These are phyloP conservation scores for Platerodrilus igneus DNA, from an alignment of 2,888 invertebrate genomes.

Conservation along the genomic window DNA sequence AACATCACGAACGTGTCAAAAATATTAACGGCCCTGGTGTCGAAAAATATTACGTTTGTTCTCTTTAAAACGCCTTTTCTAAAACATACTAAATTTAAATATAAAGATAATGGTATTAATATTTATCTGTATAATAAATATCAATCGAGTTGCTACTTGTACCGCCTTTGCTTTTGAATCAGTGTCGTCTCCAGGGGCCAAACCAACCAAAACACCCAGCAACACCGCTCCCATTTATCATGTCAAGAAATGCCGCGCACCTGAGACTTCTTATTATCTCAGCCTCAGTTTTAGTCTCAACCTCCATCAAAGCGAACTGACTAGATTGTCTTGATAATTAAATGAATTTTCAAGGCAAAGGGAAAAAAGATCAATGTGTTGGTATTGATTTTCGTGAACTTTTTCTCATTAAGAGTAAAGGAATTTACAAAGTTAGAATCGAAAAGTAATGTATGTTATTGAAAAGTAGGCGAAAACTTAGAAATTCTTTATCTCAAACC, in stretches of 20 bases:
- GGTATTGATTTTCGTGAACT: no score
- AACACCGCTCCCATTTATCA: slow-evolving; percentile 38
- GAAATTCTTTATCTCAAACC: no score
- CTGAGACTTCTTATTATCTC: slow-evolving; percentile 25
- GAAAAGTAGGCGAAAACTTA: no score
- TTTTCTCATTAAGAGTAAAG: no score
- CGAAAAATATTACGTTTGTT: no score
- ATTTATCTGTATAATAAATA: slow-evolving; percentile 47
- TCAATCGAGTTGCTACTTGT: slow-evolving; percentile 41
- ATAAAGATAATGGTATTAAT: slow-evolving; percentile 46
- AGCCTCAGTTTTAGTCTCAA: no score
- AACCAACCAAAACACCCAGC: slow-evolving; percentile 31
- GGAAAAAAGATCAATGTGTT: no score
- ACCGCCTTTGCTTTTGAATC: slow-evolving; percentile 31
- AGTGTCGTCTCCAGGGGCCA: slow-evolving; percentile 32
- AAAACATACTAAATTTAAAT: no score
- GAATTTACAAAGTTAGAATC: no score
- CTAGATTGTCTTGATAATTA: slow-evolving; percentile 37
- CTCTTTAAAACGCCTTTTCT: no score
- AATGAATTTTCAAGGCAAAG: slow-evolving; percentile 41
- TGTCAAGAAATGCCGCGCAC: slow-evolving; percentile 26
- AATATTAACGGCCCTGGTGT: no score
- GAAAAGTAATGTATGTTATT: no score
- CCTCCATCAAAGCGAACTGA: slow-evolving; percentile 25
- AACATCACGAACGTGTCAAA: slow-evolving; percentile 28